Evolutionary conservation across 2,888 invertebrate genomes (phyloP).

Genomic region (Chloromyia formosa): DNA sequence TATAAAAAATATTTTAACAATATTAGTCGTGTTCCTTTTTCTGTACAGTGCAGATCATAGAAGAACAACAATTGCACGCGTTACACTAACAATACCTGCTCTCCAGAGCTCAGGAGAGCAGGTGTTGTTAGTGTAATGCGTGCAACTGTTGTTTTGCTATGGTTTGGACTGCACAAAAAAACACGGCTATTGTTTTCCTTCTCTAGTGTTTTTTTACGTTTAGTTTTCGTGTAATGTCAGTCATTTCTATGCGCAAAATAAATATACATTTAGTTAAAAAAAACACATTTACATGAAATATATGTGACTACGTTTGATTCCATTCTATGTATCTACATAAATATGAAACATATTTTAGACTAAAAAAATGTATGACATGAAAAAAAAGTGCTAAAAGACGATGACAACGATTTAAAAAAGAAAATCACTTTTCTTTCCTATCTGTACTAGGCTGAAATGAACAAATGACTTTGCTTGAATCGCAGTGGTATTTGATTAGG

Average conservation of each 20-base stretch:
- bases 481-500: too few relatives aligned
- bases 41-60: too few relatives aligned
- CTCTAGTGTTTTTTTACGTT: not conserved
- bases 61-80: too few relatives aligned
- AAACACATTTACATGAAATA: slow-evolving; percentile 8
- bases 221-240: slow-evolving; percentile 18
- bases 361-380: slow-evolving; percentile 7
- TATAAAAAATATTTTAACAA: slow-evolving; percentile 31
- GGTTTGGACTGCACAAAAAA: too few relatives aligned
- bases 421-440: not conserved
- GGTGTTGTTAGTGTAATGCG: too few relatives aligned
- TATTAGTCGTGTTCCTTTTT: too few relatives aligned
- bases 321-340: slow-evolving; percentile 17
- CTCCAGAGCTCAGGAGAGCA: too few relatives aligned
- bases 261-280: slow-evolving; percentile 33
- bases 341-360: not conserved
- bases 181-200: too few relatives aligned
- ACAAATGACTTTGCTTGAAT: too few relatives aligned
- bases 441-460: not conserved
- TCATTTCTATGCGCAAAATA: slow-evolving; percentile 31
- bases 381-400: not conserved
- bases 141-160: too few relatives aligned
- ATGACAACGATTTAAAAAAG: not conserved
- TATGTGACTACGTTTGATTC: not conserved
- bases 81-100: too few relatives aligned